Evolutionary conservation across 2,113 vertebrate genomes (phyloP), one percentile per base, ranked within the genome.

Genomic region (Ardeotis arabs): DNA sequence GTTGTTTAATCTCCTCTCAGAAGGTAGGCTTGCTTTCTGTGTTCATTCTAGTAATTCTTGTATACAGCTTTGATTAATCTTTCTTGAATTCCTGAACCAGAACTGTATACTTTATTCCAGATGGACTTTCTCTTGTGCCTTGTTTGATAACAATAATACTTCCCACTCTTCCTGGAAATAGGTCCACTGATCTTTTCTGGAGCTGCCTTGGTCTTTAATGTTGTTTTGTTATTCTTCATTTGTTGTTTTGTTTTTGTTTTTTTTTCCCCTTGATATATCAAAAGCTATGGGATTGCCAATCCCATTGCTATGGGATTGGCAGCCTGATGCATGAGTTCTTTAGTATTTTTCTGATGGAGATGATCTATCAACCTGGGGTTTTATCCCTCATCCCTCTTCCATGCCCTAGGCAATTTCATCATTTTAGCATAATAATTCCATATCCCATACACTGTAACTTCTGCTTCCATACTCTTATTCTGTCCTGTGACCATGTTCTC

Each of bases 61-160:
- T 58, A 19, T 28, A 17, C 62, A 79, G 39, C 63, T 93, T 87
- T 75, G 69, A 79, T 73, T 78, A 3, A 44, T 78, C 55, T 91
- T 86, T 81, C 41, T 87, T 82, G 49, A 78, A 60, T 90, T 85
- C 47, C 6, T 87, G 68, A 78, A 64, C 44, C 33, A 93, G 44
- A 88, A 67, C 23, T 31, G 29, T 64, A 0, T 76, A 9, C 39
- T 78, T 79, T 59, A 70, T 93, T 92, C 60, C 64, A 84, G 64
- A 41, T 52, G 18, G 64, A 59, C 14, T 89, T 83, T 60, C 50
- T 64, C n/a, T 53, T 73, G 10, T 33, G 47, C 41, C 60, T 80
- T 29, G 24, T 88, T 86, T 77, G 55, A 17, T 80, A 77, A 41
- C 11, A 78, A 2, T 6, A 45, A 8, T 93, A 62, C 8, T 74